These are phyloP conservation scores for Hirtodrosophila histrioides DNA, from an alignment of 2,888 invertebrate species.

Conservation along the genomic window DNA sequence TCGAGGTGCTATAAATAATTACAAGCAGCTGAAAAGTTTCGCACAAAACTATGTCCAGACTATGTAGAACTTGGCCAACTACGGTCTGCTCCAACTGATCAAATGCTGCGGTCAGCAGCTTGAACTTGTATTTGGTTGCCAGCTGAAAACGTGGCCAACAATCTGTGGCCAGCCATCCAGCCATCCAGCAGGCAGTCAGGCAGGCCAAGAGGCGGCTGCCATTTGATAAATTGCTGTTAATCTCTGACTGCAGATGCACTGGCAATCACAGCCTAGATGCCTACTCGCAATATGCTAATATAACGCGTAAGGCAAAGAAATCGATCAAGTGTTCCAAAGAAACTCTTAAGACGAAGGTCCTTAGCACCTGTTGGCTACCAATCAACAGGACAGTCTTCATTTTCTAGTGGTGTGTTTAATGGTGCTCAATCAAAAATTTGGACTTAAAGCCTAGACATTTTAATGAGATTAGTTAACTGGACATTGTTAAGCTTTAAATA, in stretches of 20 bases:
- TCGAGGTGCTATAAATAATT: conserved; percentile 73
- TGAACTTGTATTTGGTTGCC: conserved; percentile 50
- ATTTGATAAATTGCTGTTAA: conserved; percentile 58
- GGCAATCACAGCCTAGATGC: conserved; percentile 19
- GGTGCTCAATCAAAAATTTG: too few species aligned
- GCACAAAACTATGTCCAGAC: conserved; percentile 50
- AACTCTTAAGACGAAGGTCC: neutral
- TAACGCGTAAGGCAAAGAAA: neutral
- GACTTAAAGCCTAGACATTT: too few species aligned
- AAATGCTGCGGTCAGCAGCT: conserved; percentile 52
- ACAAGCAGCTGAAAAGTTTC: conserved; percentile 67
- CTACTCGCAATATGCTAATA: conserved; percentile 12
- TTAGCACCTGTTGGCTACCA: conserved; percentile 6
- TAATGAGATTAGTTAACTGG: too few species aligned
- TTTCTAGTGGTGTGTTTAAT: too few species aligned
- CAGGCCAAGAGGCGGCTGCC: conserved; percentile 11
- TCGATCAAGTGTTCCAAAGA: conserved; percentile 13
- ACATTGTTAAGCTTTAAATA: too few species aligned
- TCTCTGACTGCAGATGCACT: conserved; percentile 42
- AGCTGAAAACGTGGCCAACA: conserved; percentile 49
- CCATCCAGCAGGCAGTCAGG: conserved; percentile 1
- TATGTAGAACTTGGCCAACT: conserved; percentile 51
- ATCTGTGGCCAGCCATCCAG: conserved; percentile 43
- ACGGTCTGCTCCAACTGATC: conserved; percentile 29
- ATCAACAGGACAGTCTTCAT: too few species aligned